These are phyloP conservation scores for Brotula barbata DNA, from an alignment of 2,797 vertebrate genomes.

Conservation along the genomic window DNA sequence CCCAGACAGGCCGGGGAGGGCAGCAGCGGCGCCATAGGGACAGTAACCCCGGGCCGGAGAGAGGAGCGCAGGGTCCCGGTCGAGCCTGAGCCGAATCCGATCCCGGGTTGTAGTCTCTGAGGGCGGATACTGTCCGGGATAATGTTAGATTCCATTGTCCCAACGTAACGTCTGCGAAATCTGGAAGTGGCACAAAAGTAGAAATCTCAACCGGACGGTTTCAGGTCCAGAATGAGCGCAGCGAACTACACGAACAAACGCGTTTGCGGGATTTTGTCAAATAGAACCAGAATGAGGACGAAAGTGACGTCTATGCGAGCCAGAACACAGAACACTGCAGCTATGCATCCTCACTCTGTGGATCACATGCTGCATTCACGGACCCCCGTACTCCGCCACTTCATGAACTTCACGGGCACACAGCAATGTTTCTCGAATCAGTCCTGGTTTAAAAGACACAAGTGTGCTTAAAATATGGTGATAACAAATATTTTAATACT, in stretches of 20 bases:
- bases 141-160: conserved; percentile 83
- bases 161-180: conserved; percentile 56
- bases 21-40: conserved; percentile 75
- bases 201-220: not conserved
- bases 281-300: conserved; percentile 32
- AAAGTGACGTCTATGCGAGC: conserved; percentile 44
- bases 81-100: conserved; percentile 75
- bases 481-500: too few relatives aligned
- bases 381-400: not conserved
- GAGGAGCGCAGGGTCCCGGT: conserved; percentile 85
- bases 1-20: conserved; percentile 77
- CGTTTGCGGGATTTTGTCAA: conserved; percentile 32
- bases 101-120: conserved; percentile 85
- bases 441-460: too few relatives aligned
- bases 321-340: conserved; percentile 39
- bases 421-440: too few relatives aligned
- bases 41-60: conserved; percentile 85
- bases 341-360: conserved; percentile 57
- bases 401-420: not conserved
- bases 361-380: conserved; percentile 65
- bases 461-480: too few relatives aligned
- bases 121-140: conserved; percentile 79
- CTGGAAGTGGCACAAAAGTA: conserved; percentile 15
- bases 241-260: conserved; percentile 4
- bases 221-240: not conserved